phyloP scores from a whole-genome alignment of 2,797 vertebrate genomes.

The Neoniphon sammara region DNA sequence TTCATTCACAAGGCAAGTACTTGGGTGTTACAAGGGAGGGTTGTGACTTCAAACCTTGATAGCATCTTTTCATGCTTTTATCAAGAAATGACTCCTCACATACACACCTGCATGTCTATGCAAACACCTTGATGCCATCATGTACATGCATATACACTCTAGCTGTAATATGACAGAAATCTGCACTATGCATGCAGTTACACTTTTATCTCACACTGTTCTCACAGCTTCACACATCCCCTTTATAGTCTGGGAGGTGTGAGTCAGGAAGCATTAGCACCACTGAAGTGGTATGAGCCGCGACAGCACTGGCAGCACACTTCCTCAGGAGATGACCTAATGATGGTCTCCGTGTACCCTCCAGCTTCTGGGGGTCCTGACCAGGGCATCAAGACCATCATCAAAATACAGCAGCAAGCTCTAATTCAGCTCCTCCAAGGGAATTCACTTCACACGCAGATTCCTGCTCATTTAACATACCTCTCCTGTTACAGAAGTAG shows the following conservation, averaged over 20 bases:
- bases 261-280: slow-evolving; percentile 41
- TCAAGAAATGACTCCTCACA: not conserved
- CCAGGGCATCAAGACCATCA: slow-evolving; percentile 1
- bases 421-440: slow-evolving; percentile 18
- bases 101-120: not conserved
- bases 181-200: slow-evolving; percentile 24
- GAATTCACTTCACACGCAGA: slow-evolving; percentile 24
- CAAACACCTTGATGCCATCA: slow-evolving; percentile 23
- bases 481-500: slow-evolving; percentile 5
- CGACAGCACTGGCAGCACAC: slow-evolving; percentile 7
- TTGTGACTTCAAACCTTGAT: slow-evolving; percentile 7
- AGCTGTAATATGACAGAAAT: slow-evolving; percentile 9
- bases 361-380: not conserved
- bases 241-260: slow-evolving; percentile 37
- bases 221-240: slow-evolving; percentile 31
- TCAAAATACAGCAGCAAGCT: slow-evolving; percentile 30
- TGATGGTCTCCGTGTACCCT: not conserved
- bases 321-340: slow-evolving; percentile 16
- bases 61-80: slow-evolving; percentile 22
- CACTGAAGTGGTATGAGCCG: slow-evolving; percentile 14
- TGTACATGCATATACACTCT: slow-evolving; percentile 18
- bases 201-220: slow-evolving; percentile 9
- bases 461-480: slow-evolving; percentile 13
- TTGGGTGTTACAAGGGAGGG: slow-evolving; percentile 22
- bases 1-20: slow-evolving; percentile 45